phyloP scores from a whole-genome alignment of 2,797 vertebrate species.

The Kryptopterus vitreolus region DNA sequence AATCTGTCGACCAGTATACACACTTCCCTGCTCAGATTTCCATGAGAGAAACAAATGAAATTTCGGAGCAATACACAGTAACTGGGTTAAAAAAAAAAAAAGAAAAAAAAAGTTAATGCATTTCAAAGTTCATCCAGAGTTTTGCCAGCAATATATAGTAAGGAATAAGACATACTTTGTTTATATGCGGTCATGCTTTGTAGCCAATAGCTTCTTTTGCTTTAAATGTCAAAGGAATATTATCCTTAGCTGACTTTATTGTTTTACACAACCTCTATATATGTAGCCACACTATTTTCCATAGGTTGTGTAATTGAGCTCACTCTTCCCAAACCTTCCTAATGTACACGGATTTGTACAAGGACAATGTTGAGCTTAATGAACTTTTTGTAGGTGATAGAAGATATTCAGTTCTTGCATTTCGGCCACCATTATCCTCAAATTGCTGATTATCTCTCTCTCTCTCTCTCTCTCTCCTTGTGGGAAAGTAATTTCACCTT shows the following conservation, averaged over 20 bases:
- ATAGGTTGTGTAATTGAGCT: not conserved
- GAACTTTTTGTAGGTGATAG: slow-evolving; percentile 35
- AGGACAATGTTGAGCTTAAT: slow-evolving; percentile 28
- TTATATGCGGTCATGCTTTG: not conserved
- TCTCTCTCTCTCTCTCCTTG: slow-evolving; percentile 38
- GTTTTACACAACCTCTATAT: not conserved
- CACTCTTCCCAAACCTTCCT: not conserved
- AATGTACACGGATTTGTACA: not conserved
- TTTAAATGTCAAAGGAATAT: too few relatives aligned
- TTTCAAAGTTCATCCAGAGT: not conserved
- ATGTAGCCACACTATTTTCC: not conserved
- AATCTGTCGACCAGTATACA: not conserved
- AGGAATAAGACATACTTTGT: not conserved
- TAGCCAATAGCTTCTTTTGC: not conserved
- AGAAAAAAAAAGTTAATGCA: not conserved
- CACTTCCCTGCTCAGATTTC: not conserved
- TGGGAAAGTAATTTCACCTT: slow-evolving; percentile 49
- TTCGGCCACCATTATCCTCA: slow-evolving; percentile 43
- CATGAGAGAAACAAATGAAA: not conserved
- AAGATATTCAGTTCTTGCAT: slow-evolving; percentile 28
- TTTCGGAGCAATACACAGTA: not conserved
- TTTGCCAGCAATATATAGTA: not conserved
- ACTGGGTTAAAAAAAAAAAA: not conserved
- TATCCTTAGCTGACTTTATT: too few relatives aligned
- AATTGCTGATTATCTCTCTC: slow-evolving; percentile 41